These are phyloP conservation scores for Watsonalla cultraria DNA, from an alignment of 2,888 invertebrate species.

Conservation along the genomic window DNA sequence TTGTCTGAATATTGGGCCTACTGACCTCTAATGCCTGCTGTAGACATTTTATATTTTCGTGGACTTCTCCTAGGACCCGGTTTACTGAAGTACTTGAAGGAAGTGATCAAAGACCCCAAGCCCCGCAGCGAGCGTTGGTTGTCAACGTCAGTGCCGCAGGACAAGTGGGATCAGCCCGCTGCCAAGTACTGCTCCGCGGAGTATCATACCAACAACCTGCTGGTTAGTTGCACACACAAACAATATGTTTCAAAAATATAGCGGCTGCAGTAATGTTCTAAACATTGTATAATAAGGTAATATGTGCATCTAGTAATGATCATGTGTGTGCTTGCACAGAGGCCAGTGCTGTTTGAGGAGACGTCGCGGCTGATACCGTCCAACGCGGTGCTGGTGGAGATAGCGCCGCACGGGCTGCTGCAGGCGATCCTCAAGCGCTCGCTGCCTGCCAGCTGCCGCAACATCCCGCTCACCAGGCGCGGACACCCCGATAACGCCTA, in stretches of 20 bases:
- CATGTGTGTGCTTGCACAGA: constrained; percentile 24
- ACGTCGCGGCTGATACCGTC: constrained; percentile 84
- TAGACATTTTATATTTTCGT: neutral
- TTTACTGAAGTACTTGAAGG: constrained; percentile 77
- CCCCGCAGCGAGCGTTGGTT: constrained; percentile 86
- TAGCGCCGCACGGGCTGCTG: constrained; percentile 90
- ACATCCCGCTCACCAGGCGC: constrained; percentile 84
- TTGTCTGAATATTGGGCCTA: neutral
- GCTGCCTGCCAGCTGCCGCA: constrained; percentile 76
- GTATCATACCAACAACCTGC: constrained; percentile 90
- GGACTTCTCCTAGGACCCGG: constrained; percentile 32
- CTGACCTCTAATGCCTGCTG: neutral
- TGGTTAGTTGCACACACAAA: constrained; percentile 55
- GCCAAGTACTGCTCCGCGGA: constrained; percentile 84
- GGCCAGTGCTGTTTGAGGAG: constrained; percentile 85
- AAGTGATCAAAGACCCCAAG: constrained; percentile 81
- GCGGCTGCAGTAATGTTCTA: too few relatives aligned
- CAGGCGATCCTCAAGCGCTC: constrained; percentile 89
- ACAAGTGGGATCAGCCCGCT: constrained; percentile 34
- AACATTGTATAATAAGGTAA: too few relatives aligned
- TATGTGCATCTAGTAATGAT: neutral
- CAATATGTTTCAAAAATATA: neutral
- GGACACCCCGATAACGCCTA: constrained; percentile 77
- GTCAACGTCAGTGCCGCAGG: constrained; percentile 86
- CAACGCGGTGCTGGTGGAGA: constrained; percentile 87